Conservation (phyloP, 2,113 vertebrate species). For the Gymnorhina tibicen region DNA sequence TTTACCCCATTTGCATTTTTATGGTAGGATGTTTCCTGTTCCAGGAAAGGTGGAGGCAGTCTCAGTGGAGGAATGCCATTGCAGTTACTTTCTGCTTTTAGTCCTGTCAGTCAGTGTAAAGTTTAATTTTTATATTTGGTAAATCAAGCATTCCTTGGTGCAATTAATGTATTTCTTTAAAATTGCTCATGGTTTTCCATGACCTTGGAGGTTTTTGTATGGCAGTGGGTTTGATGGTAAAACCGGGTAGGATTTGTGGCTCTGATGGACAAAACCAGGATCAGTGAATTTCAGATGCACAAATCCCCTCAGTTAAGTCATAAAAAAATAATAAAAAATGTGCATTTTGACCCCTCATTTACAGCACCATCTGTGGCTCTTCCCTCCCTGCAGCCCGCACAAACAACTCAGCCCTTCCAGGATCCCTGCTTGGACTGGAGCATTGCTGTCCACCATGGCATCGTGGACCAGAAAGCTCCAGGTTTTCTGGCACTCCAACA, state of each 20-base stretch:
- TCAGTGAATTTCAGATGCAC: not conserved
- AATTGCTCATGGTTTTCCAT: not conserved
- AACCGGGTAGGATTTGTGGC: not conserved
- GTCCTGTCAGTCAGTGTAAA: not conserved
- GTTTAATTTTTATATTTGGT: not conserved
- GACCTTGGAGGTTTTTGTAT: not conserved
- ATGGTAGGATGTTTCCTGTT: not conserved
- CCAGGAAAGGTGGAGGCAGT: not conserved
- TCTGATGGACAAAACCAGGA: not conserved
- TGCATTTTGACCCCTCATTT: not conserved
- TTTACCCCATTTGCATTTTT: not conserved
- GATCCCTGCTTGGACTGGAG: slow-evolving; percentile 13
- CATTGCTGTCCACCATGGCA: slow-evolving; percentile 69
- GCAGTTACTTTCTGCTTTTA: not conserved
- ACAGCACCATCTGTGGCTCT: not conserved
- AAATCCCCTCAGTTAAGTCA: not conserved
- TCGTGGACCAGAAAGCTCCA: slow-evolving; percentile 51
- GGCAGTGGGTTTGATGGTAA: not conserved
- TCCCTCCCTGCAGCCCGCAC: slow-evolving; percentile 48
- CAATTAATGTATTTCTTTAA: not conserved
- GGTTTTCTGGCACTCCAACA: slow-evolving; percentile 77
- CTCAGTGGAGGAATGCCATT: not conserved
- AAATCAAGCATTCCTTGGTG: not conserved
- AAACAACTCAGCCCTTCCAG: not conserved
- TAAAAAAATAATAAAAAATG: not conserved